Conservation (phyloP, 2,888 invertebrate genomes). For the Eupithecia pulchellata region DNA sequence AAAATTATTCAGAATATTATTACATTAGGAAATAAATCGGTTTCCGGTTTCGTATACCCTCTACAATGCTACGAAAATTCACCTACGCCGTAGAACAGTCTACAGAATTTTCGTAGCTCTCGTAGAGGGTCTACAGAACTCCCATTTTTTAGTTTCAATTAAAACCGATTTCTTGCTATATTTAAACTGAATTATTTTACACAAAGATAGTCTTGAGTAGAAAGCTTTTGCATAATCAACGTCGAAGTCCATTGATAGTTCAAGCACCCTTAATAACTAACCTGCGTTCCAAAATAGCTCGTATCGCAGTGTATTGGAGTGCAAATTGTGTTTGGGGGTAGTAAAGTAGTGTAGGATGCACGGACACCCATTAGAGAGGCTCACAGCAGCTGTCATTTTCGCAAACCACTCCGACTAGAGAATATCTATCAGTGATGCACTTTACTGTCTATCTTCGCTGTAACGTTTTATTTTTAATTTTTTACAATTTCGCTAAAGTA, state of each 20-base stretch:
- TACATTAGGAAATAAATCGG: no score
- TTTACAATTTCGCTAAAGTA: no score
- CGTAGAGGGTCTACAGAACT: conserved; percentile 34
- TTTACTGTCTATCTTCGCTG: conserved; percentile 17
- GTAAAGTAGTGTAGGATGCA: conserved; percentile 43
- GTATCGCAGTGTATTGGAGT: conserved; percentile 40
- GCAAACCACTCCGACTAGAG: conserved; percentile 51
- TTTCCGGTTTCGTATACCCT: no score
- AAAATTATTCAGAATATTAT: no score
- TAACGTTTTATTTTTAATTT: conserved; percentile 12
- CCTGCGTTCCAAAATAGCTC: conserved; percentile 25
- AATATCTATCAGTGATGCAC: conserved; percentile 24
- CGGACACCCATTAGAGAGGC: conserved; percentile 62
- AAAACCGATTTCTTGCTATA: not conserved
- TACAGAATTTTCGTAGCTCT: conserved; percentile 21
- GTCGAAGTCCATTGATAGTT: conserved; percentile 38
- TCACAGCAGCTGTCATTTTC: conserved; percentile 71
- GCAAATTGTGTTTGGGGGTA: conserved; percentile 30
- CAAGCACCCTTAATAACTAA: conserved; percentile 28
- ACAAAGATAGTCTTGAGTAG: conserved; percentile 13
- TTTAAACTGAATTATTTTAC: not conserved
- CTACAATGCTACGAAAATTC: no score
- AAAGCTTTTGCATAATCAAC: conserved; percentile 41
- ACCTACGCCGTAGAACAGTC: conserved; percentile 37
- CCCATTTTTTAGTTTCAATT: not conserved